phyloP scores from a whole-genome alignment of 2,888 invertebrate genomes.

The Andricus quercusramuli region DNA sequence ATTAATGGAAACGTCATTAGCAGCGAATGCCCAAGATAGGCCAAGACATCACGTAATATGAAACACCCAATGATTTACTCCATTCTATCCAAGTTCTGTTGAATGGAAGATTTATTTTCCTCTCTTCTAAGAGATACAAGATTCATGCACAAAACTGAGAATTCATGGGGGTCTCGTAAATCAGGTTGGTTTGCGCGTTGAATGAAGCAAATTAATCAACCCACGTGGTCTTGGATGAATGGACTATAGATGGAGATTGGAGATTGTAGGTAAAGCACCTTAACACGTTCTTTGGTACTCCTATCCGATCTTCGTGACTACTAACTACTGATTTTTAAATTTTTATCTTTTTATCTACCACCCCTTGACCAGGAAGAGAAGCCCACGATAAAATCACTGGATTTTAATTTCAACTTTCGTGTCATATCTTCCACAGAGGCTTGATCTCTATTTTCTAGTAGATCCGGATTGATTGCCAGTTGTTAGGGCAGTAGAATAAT shows the following conservation, averaged over 20 bases:
- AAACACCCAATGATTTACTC: background rate
- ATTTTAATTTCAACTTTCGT: constrained; percentile 4
- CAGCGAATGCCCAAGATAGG: no score
- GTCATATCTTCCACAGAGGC: background rate
- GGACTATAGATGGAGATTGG: constrained; percentile 28
- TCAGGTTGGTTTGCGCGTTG: constrained; percentile 31
- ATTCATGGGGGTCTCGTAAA: constrained; percentile 36
- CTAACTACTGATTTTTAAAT: constrained; percentile 18
- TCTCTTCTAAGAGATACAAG: constrained; percentile 21
- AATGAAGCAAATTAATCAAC: constrained; percentile 37
- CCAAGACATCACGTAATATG: background rate
- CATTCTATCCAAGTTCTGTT: background rate
- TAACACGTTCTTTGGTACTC: constrained; percentile 33
- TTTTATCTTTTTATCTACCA: constrained; percentile 20
- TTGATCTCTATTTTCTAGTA: background rate
- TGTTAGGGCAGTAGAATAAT: no score
- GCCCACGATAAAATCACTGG: background rate
- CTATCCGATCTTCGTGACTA: constrained; percentile 30
- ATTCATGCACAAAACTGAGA: constrained; percentile 29
- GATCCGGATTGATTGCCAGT: background rate
- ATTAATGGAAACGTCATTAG: no score
- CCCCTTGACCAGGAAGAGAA: background rate
- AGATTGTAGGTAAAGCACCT: constrained; percentile 37
- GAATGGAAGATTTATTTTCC: constrained; percentile 6
- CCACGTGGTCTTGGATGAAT: constrained; percentile 36